Evolutionary conservation across 2,113 vertebrate species (phyloP).

Genomic region (Ibidorhyncha struthersii): DNA sequence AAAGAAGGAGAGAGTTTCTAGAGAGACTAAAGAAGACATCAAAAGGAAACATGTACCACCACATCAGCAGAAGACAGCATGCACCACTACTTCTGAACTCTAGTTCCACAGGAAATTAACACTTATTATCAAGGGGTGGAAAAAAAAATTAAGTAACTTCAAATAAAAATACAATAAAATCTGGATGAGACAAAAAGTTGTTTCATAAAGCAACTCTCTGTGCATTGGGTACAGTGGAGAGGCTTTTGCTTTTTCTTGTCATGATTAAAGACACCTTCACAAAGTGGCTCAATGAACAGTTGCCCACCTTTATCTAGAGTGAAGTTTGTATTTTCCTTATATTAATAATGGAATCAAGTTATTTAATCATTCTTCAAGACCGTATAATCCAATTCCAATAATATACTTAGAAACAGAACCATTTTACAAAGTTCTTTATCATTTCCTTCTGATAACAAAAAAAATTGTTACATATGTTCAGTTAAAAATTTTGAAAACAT

Average conservation of each 20-base stretch:
- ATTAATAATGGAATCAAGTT: not conserved
- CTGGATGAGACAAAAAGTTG: not conserved
- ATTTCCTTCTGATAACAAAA: not conserved
- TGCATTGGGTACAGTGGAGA: not conserved
- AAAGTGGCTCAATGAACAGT: not conserved
- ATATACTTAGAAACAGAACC: not conserved
- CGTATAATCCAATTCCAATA: not conserved
- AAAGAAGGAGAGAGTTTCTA: not conserved
- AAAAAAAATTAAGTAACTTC: not conserved
- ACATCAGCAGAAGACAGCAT: not conserved
- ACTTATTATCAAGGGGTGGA: not conserved
- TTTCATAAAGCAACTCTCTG: not conserved
- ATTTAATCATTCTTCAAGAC: not conserved
- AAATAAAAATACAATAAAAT: not conserved
- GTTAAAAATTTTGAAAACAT: not conserved
- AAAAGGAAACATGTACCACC: not conserved
- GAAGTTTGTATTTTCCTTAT: not conserved
- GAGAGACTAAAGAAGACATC: not conserved
- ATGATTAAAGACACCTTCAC: not conserved
- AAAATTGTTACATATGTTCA: fast-evolving
- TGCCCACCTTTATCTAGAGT: not conserved
- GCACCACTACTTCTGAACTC: not conserved
- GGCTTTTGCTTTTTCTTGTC: not conserved
- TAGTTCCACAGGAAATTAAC: not conserved
- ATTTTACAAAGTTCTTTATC: not conserved